Percentiles rank a stretch among this genome's conserved stretches.
Evolutionary conservation across 2,113 vertebrate genomes (phyloP).

Genomic region (Pseudopipra pipra): DNA sequence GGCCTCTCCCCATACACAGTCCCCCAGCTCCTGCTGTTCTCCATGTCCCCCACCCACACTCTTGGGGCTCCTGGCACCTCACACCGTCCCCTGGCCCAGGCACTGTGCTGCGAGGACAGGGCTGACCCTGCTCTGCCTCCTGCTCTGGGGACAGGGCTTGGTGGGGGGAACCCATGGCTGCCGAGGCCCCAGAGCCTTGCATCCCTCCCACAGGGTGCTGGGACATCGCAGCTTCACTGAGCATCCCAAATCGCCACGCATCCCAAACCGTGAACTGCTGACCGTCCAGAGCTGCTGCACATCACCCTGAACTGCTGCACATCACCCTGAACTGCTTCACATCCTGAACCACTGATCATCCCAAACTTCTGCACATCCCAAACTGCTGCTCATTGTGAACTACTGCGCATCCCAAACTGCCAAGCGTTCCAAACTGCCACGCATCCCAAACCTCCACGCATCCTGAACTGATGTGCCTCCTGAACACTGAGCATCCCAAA

Average conservation of each 20-base stretch:
- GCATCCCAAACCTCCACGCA: not conserved
- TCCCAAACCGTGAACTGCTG: not conserved
- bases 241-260: not conserved
- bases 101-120: not conserved
- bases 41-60: rapidly evolving
- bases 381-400: too few species aligned
- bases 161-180: rapidly evolving
- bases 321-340: not conserved
- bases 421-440: not conserved
- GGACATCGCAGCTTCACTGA: rapidly evolving
- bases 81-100: not conserved
- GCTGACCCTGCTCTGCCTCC: not conserved
- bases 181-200: not conserved
- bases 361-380: not conserved
- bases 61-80: not conserved
- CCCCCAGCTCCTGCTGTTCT: not conserved
- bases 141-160: rapidly evolving
- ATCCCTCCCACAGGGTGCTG: not conserved
- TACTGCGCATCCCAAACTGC: rapidly evolving
- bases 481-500: not conserved
- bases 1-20: not conserved
- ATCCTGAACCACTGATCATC: not conserved
- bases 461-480: not conserved
- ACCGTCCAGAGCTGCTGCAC: not conserved
- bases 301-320: not conserved